phyloP scores from a whole-genome alignment of 2,113 vertebrate species.

The Otolemur garnettii region DNA sequence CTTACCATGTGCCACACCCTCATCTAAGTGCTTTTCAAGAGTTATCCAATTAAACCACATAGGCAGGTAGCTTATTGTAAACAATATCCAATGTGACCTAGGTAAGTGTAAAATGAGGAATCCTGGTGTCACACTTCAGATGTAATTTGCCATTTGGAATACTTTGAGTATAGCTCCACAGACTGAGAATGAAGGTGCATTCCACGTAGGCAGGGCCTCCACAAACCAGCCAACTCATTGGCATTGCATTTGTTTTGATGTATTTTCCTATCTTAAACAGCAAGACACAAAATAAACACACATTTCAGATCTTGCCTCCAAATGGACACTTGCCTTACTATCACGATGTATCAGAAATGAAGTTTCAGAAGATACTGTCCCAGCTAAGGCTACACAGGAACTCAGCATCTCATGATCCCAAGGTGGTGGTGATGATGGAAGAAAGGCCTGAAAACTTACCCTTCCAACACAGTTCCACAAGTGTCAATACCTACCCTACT shows the following conservation, averaged over 20 bases:
- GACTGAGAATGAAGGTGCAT: neutral
- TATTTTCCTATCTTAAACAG: neutral
- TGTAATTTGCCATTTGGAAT: neutral
- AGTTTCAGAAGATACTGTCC: neutral
- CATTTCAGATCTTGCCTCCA: neutral
- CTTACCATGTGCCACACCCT: neutral
- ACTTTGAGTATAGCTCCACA: neutral
- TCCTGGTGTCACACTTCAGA: neutral
- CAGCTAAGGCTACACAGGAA: neutral
- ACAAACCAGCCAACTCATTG: neutral
- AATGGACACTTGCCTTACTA: neutral
- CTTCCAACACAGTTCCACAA: neutral
- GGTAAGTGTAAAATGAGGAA: neutral
- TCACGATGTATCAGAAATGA: neutral
- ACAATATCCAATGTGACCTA: neutral
- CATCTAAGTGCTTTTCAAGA: neutral
- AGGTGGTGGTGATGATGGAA: neutral
- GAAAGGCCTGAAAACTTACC: neutral
- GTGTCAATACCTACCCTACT: neutral
- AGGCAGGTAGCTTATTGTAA: neutral
- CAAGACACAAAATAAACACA: neutral
- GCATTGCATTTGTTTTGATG: neutral
- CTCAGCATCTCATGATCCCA: neutral
- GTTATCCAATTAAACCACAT: neutral
- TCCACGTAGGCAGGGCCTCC: neutral